These are phyloP conservation scores for Drosophila tripunctata DNA, from an alignment of 2,888 invertebrate genomes.

Conservation along the genomic window DNA sequence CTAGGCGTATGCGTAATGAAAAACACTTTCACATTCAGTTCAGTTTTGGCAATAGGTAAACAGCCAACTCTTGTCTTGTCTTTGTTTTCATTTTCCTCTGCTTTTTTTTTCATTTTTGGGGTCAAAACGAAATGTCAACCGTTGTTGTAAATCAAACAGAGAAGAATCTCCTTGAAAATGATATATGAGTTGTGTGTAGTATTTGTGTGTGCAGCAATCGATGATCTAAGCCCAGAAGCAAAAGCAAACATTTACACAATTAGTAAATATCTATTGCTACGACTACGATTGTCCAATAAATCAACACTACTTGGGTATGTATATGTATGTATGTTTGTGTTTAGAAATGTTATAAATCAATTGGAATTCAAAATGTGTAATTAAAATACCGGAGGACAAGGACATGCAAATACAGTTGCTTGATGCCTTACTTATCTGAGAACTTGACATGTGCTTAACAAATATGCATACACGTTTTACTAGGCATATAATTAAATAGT, in stretches of 20 bases:
- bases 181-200: conserved; percentile 23
- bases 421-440: conserved; percentile 4
- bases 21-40: conserved; percentile 3
- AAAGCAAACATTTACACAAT: conserved; percentile 52
- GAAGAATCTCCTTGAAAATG: conserved; percentile 5
- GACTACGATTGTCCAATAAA: conserved; percentile 34
- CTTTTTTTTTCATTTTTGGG: background rate
- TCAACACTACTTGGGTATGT: conserved; percentile 27
- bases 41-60: conserved; percentile 22
- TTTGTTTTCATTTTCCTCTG: background rate
- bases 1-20: conserved; percentile 40
- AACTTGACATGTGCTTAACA: background rate
- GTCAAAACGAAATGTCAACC: conserved; percentile 26
- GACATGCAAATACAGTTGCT: conserved; percentile 11
- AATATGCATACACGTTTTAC: background rate
- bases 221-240: conserved; percentile 30
- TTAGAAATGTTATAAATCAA: conserved; percentile 47
- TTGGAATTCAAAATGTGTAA: conserved; percentile 35
- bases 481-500: background rate
- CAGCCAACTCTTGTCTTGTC: conserved; percentile 32
- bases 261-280: conserved; percentile 39
- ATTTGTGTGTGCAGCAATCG: conserved; percentile 19
- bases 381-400: conserved; percentile 38
- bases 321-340: background rate
- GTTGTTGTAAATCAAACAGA: conserved; percentile 25